phyloP scores from a whole-genome alignment of 2,113 vertebrate genomes.

The Anoplopoma fimbria region DNA sequence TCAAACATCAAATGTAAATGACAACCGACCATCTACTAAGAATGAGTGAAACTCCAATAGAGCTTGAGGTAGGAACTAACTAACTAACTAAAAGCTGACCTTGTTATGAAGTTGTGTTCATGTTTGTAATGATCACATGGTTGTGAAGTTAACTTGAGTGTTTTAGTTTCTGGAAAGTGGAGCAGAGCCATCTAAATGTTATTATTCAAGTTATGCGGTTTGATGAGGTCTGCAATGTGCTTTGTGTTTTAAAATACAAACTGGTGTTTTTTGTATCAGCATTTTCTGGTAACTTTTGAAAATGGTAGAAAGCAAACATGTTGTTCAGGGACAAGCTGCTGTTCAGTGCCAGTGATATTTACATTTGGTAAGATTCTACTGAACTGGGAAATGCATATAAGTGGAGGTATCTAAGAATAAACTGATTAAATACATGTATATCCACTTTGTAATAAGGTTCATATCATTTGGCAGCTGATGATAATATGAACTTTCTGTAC shows the following conservation, averaged over 20 bases:
- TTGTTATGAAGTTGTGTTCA: constrained; percentile 33
- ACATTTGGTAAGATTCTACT: background rate
- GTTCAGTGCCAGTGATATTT: background rate
- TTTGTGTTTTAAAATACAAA: background rate
- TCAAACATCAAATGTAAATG: constrained; percentile 25
- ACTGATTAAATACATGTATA: background rate
- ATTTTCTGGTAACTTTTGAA: constrained; percentile 4
- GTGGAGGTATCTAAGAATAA: background rate
- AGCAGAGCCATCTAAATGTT: background rate
- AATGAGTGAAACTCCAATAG: constrained; percentile 71
- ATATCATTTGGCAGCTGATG: background rate
- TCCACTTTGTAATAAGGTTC: background rate
- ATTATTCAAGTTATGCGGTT: background rate
- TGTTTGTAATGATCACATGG: background rate
- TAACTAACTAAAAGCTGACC: background rate
- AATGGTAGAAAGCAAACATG: background rate
- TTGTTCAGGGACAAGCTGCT: background rate
- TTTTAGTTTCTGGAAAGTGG: constrained; percentile 31
- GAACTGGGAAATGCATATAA: background rate
- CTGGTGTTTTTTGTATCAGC: background rate
- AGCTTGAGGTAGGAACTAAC: constrained; percentile 76
- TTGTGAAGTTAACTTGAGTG: background rate
- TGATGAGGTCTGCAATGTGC: background rate
- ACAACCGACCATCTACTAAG: constrained; percentile 42
- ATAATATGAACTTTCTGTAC: background rate